A percentile compares a stretch with the other conserved stretches of the same genome.
Evolutionary conservation across 2,888 invertebrate genomes (phyloP).

Genomic region (Pelosia muscerda): DNA sequence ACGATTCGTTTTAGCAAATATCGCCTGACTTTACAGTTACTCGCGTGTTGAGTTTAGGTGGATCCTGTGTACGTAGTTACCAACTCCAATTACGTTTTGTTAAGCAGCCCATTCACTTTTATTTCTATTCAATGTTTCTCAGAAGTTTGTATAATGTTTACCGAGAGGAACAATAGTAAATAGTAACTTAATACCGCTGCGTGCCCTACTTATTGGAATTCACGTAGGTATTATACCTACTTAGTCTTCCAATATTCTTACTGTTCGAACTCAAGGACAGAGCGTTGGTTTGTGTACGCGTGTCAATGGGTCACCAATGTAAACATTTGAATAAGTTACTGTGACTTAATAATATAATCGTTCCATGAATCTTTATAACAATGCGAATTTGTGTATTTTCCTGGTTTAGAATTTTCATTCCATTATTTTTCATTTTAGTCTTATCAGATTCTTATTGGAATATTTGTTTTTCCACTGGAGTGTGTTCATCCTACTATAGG

Average conservation of each 20-base stretch:
- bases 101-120: constrained; percentile 40
- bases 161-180: constrained; percentile 39
- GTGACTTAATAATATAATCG: constrained; percentile 24
- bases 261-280: constrained; percentile 43
- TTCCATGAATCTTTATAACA: constrained; percentile 11
- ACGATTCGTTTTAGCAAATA: constrained; percentile 42
- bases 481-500: background rate
- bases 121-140: constrained; percentile 30
- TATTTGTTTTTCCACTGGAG: constrained; percentile 9
- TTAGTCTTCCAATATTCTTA: constrained; percentile 43
- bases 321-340: constrained; percentile 43
- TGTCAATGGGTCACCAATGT: constrained; percentile 45
- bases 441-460: constrained; percentile 13
- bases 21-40: constrained; percentile 46
- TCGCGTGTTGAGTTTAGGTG: constrained; percentile 29
- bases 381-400: background rate
- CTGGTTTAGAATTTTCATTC: background rate
- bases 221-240: constrained; percentile 32
- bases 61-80: constrained; percentile 31
- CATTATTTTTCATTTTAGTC: background rate
- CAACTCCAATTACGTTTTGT: constrained; percentile 30
- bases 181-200: constrained; percentile 44
- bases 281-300: constrained; percentile 35
- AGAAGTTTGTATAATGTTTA: constrained; percentile 44
- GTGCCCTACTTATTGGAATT: constrained; percentile 41